Evolutionary conservation across 2,113 vertebrate species (phyloP).

Genomic region (Vicugna pacos): DNA sequence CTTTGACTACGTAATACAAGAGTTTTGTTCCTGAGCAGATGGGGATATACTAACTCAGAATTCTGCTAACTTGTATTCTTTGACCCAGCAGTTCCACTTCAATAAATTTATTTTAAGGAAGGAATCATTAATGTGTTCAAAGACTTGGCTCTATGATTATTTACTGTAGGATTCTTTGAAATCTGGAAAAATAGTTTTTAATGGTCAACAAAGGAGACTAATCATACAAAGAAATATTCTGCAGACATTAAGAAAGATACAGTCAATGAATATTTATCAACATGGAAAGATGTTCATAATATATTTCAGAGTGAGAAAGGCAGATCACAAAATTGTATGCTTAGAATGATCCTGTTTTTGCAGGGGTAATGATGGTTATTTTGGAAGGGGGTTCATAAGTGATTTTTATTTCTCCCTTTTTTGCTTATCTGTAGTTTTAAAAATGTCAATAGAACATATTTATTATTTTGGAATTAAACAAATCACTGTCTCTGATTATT

Average conservation of each 20-base stretch:
- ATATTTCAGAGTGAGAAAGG: slow-evolving; percentile 64
- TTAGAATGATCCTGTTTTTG: slow-evolving; percentile 53
- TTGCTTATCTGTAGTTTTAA: slow-evolving; percentile 28
- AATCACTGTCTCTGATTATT: neutral
- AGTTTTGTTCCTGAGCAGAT: slow-evolving; percentile 43
- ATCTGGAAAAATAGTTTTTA: slow-evolving; percentile 41
- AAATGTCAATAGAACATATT: slow-evolving; percentile 7
- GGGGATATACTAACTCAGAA: slow-evolving; percentile 47
- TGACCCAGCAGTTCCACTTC: slow-evolving; percentile 38
- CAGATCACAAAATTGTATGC: slow-evolving; percentile 18
- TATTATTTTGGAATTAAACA: slow-evolving; percentile 47
- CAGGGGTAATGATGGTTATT: slow-evolving; percentile 35
- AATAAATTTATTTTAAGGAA: slow-evolving; percentile 47
- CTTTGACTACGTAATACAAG: neutral
- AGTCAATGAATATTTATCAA: slow-evolving; percentile 46
- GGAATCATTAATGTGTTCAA: slow-evolving; percentile 35
- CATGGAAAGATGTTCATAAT: slow-evolving; percentile 47
- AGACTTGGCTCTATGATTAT: slow-evolving; percentile 19
- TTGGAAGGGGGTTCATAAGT: slow-evolving; percentile 1
- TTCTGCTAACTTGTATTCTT: slow-evolving; percentile 50
- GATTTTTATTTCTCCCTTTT: slow-evolving; percentile 43
- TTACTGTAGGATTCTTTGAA: slow-evolving; percentile 37
- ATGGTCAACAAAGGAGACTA: slow-evolving; percentile 22
- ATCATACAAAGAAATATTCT: slow-evolving; percentile 56
- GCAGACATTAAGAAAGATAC: slow-evolving; percentile 50